A percentile compares a stretch with the other conserved stretches of the same genome.
Evolutionary conservation across 2,888 invertebrate species (phyloP).

Genomic region (Drosophila niveifrons): DNA sequence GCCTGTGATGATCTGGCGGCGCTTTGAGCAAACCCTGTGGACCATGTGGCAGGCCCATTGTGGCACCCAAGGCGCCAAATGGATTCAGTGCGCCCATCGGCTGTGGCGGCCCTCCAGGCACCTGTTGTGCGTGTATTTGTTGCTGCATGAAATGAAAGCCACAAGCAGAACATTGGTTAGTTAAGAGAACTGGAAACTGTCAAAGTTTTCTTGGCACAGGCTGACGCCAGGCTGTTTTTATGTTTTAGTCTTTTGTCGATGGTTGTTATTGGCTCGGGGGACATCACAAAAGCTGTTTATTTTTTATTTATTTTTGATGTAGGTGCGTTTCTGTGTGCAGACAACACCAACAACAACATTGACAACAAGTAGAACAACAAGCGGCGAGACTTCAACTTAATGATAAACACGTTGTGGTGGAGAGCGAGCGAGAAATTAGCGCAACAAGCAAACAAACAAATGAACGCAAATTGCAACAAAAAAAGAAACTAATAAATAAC

Average conservation of each 20-base stretch:
- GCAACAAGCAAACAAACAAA: slow-evolving; percentile 72
- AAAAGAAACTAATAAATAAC: slow-evolving; percentile 84
- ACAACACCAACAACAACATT: slow-evolving; percentile 72
- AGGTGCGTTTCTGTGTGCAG: slow-evolving; percentile 59
- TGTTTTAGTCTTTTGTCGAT: slow-evolving; percentile 9
- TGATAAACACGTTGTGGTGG: slow-evolving; percentile 37
- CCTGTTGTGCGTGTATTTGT: slow-evolving; percentile 95
- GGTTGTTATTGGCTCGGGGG: slow-evolving; percentile 44
- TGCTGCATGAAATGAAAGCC: slow-evolving; percentile 87
- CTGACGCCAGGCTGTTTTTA: slow-evolving; percentile 1
- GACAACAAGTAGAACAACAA: slow-evolving; percentile 70
- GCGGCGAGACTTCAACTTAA: slow-evolving; percentile 47
- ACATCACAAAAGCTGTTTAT: slow-evolving; percentile 52
- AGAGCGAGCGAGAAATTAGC: slow-evolving; percentile 49
- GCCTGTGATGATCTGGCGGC: slow-evolving; percentile 85
- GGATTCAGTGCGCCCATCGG: slow-evolving; percentile 86
- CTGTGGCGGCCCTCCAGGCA: slow-evolving; percentile 88
- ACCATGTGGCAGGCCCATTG: slow-evolving; percentile 85
- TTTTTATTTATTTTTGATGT: slow-evolving; percentile 26
- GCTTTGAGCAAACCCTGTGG: slow-evolving; percentile 85
- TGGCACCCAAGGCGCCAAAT: slow-evolving; percentile 85
- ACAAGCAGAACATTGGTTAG: slow-evolving; percentile 23
- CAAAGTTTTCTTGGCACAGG: not conserved
- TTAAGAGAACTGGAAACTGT: slow-evolving; percentile 10
- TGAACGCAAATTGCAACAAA: slow-evolving; percentile 52